phyloP scores from a whole-genome alignment of 2,797 vertebrate species.

The Aselliscus stoliczkanus region DNA sequence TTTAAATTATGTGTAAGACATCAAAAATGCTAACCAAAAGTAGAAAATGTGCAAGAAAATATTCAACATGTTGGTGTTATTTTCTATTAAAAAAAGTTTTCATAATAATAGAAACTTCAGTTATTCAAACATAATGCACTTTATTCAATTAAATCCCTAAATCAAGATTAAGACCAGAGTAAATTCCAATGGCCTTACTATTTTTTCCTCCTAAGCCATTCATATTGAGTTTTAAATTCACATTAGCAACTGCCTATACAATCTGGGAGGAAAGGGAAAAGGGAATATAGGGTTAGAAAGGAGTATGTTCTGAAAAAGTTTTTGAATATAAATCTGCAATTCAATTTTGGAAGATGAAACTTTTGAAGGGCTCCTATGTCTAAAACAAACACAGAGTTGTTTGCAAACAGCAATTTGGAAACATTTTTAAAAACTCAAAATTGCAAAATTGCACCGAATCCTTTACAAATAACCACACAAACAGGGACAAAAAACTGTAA shows the following conservation, averaged over 20 bases:
- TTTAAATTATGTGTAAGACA: slow-evolving; percentile 21
- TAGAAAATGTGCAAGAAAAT: slow-evolving; percentile 25
- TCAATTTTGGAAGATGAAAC: slow-evolving; percentile 15
- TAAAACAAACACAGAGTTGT: neutral
- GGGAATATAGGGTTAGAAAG: neutral
- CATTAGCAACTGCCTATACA: slow-evolving; percentile 43
- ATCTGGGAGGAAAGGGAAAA: neutral
- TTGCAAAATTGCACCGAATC: neutral
- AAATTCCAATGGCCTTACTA: slow-evolving; percentile 34
- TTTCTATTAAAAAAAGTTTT: slow-evolving; percentile 27
- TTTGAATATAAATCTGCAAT: slow-evolving; percentile 18
- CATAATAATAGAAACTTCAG: slow-evolving; percentile 58
- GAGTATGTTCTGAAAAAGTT: neutral
- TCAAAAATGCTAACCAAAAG: slow-evolving; percentile 1
- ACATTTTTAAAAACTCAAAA: neutral
- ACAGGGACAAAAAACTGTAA: neutral
- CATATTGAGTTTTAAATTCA: slow-evolving; percentile 70
- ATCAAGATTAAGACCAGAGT: slow-evolving; percentile 80
- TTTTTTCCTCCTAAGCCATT: neutral
- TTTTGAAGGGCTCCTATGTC: neutral
- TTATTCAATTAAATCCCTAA: slow-evolving; percentile 77
- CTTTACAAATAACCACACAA: neutral
- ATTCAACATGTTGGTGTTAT: neutral
- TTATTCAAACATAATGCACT: slow-evolving; percentile 78
- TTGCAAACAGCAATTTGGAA: slow-evolving; percentile 4